Evolutionary conservation across 2,113 vertebrate genomes (phyloP).

Genomic region (Rostratula benghalensis): DNA sequence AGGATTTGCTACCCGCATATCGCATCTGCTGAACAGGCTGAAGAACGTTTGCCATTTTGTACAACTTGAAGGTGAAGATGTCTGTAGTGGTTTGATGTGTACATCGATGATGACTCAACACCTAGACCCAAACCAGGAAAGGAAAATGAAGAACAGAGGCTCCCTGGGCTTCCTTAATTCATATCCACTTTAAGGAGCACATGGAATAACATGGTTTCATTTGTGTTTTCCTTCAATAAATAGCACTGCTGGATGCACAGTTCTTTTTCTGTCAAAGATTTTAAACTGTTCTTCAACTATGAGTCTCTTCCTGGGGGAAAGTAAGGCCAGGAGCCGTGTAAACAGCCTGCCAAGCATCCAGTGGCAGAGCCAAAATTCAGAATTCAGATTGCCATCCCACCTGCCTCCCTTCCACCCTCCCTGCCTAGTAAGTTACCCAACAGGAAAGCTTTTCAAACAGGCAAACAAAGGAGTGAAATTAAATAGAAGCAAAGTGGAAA

Average conservation of each 20-base stretch:
- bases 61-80: not conserved
- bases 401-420: not conserved
- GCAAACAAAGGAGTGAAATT: not conserved
- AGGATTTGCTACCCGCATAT: not conserved
- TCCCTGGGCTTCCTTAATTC: not conserved
- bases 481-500: not conserved
- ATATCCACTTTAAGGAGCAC: not conserved
- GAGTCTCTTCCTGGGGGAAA: not conserved
- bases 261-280: not conserved
- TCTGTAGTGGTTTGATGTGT: not conserved
- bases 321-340: not conserved
- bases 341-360: slow-evolving; percentile 20
- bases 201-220: not conserved
- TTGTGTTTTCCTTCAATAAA: not conserved
- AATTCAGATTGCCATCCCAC: slow-evolving; percentile 34
- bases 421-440: not conserved
- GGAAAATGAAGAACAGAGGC: not conserved
- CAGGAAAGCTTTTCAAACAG: not conserved
- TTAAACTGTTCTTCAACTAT: not conserved
- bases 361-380: slow-evolving; percentile 21
- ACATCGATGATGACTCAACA: not conserved
- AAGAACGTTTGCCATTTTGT: not conserved
- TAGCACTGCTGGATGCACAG: not conserved
- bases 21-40: not conserved
- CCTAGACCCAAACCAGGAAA: not conserved